Conservation (phyloP, 2,888 invertebrate species). For the Lepidocyrtoides sp. region DNA sequence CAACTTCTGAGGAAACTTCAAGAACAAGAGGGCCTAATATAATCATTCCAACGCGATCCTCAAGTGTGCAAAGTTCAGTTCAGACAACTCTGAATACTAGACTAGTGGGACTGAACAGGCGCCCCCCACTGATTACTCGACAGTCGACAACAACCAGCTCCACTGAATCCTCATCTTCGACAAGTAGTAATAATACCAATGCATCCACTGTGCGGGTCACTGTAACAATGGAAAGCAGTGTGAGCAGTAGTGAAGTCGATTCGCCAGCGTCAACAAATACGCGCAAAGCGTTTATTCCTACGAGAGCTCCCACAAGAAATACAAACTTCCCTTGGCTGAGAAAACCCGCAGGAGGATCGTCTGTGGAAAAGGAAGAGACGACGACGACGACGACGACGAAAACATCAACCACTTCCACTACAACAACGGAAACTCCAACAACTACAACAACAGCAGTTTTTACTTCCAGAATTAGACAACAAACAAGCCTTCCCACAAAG, state of each 20-base stretch:
- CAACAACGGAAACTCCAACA: conserved; percentile 51
- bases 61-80: neutral
- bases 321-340: conserved; percentile 83
- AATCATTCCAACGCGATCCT: conserved; percentile 66
- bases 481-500: conserved; percentile 8
- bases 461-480: conserved; percentile 22
- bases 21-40: conserved; percentile 64
- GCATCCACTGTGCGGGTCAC: conserved; percentile 64
- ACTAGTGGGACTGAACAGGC: conserved; percentile 27
- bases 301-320: conserved; percentile 75
- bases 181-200: neutral
- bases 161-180: conserved; percentile 34
- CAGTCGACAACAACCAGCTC: conserved; percentile 45
- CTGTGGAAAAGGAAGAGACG: conserved; percentile 52
- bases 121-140: conserved; percentile 65
- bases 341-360: conserved; percentile 72
- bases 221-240: conserved; percentile 74
- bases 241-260: conserved; percentile 60
- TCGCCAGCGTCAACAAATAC: conserved; percentile 36
- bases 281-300: conserved; percentile 84
- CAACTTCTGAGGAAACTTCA: neutral
- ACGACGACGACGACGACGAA: conserved; percentile 58
- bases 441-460: conserved; percentile 58
- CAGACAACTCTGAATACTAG: conserved; percentile 35
- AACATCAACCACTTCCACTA: no score